Evolutionary conservation across 2,888 invertebrate genomes (phyloP).

Genomic region (Watsonalla binaria): DNA sequence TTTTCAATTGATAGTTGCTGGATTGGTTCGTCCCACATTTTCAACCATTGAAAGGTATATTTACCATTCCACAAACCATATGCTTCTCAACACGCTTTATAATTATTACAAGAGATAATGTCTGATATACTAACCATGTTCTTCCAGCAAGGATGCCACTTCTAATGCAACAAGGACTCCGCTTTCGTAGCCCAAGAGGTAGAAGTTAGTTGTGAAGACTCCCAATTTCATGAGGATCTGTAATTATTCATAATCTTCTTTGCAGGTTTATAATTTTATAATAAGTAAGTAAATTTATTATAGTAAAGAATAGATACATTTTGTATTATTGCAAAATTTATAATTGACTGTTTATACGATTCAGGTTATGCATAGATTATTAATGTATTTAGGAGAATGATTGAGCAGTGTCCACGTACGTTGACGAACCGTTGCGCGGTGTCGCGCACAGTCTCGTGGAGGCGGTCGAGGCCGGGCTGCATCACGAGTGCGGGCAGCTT

Average conservation of each 20-base stretch:
- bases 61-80: too few relatives aligned
- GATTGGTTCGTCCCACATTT: too few relatives aligned
- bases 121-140: constrained; percentile 27
- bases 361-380: too few relatives aligned
- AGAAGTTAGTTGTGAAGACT: constrained; percentile 32
- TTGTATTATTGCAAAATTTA: neutral
- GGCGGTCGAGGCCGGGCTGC: constrained; percentile 37
- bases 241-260: neutral
- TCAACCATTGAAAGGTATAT: too few relatives aligned
- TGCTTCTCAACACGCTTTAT: neutral
- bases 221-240: constrained; percentile 25
- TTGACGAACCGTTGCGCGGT: constrained; percentile 36
- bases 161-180: constrained; percentile 44
- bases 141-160: constrained; percentile 46
- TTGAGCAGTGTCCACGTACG: constrained; percentile 16
- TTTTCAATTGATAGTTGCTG: too few relatives aligned
- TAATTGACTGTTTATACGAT: too few relatives aligned
- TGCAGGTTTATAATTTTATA: too few relatives aligned
- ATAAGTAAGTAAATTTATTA: too few relatives aligned
- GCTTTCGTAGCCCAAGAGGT: constrained; percentile 47
- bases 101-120: neutral
- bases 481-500: constrained; percentile 38
- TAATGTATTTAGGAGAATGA: neutral
- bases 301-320: neutral
- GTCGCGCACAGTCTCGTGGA: constrained; percentile 31